Evolutionary conservation across 2,888 invertebrate genomes (phyloP), one percentile per base, ranked within the genome.

Genomic region (Salticus scenicus): DNA sequence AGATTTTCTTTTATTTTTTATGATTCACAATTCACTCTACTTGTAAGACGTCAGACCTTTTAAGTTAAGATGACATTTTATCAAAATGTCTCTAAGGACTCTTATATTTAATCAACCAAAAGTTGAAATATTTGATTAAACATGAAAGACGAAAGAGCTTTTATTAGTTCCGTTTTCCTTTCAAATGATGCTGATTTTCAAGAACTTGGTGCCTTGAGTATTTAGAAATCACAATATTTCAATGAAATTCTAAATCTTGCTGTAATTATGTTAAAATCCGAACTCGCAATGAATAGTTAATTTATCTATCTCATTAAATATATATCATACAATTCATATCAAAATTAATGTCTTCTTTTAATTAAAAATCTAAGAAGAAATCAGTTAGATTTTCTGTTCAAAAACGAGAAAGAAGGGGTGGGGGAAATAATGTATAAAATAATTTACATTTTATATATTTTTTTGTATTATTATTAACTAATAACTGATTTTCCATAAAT

Each of bases 121-220:
- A 51, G n/a, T 14, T 30, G 14, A 67, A n/a, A 33, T 72, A 75
- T 77, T 83, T 77, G 76, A 77, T 83, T 77, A 77, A 67, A 33
- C 20, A 4, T 47, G 8, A 77, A 20, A 20, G 47, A 69, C 51
- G 30, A 69, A 64, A 75, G 33, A n/a, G 24, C 41, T 69, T 81
- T 81, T 70, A 81, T 70, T 57, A 63, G 63, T 67, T 30, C 42
- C 69, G 73, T 67, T 66, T 79, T 57, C 64, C 33, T 66, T 47
- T 33, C n/a, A 37, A 73, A 27, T 51, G 17, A 17, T 47, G 51
- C 69, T 73, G 73, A 67, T 73, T 33, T 74, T 69, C 28, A 20
- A 14, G 17, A 24, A 20, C 12, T 57, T 24, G 47, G 47, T 47
- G 47, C 17, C 47, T 47, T 12, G 57, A 57, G 57, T 57, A 57